Percentiles rank a stretch among this genome's conserved stretches.
phyloP scores from a whole-genome alignment of 1,140 invertebrate species.

The Trissolcus basalis region DNA sequence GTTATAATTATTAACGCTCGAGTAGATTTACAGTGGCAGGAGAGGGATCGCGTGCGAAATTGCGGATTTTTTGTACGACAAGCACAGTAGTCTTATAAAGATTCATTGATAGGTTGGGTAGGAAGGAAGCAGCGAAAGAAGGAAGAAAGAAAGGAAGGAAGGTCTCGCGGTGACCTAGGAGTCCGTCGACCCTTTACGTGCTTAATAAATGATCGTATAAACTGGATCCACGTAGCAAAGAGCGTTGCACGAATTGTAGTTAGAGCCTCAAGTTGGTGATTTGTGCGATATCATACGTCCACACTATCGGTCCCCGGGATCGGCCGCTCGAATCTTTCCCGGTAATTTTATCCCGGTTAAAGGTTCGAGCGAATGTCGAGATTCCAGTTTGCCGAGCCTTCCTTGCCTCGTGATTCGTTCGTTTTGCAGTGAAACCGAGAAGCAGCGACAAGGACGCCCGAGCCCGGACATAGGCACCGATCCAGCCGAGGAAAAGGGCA shows the following conservation, averaged over 20 bases:
- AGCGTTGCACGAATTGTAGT: conserved; percentile 64
- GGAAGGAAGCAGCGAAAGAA: conserved; percentile 18
- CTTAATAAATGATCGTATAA: conserved; percentile 71
- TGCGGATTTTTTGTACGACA: conserved; percentile 38
- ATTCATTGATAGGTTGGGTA: conserved; percentile 40
- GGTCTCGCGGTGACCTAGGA: conserved; percentile 51
- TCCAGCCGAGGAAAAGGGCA: conserved; percentile 34
- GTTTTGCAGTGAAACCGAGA: conserved; percentile 55
- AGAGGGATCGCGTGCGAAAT: conserved; percentile 50
- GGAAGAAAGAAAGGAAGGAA: conserved; percentile 50
- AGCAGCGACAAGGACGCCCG: conserved; percentile 47
- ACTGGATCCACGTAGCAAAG: conserved; percentile 64
- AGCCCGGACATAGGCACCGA: conserved; percentile 37
- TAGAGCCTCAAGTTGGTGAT: conserved; percentile 64
- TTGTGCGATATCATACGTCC: conserved; percentile 70
- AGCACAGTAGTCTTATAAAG: conserved; percentile 41
- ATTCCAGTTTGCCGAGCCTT: conserved; percentile 59
- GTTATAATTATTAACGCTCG: conserved; percentile 40
- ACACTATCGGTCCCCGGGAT: conserved; percentile 68
- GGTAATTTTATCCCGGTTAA: conserved; percentile 71
- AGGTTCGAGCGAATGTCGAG: conserved; percentile 62
- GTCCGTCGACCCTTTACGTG: conserved; percentile 69
- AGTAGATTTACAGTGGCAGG: conserved; percentile 32
- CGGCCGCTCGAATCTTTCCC: conserved; percentile 66
- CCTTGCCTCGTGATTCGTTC: conserved; percentile 38